Evolutionary conservation across 2,113 vertebrate genomes (phyloP).

Genomic region (Catagonus wagneri): DNA sequence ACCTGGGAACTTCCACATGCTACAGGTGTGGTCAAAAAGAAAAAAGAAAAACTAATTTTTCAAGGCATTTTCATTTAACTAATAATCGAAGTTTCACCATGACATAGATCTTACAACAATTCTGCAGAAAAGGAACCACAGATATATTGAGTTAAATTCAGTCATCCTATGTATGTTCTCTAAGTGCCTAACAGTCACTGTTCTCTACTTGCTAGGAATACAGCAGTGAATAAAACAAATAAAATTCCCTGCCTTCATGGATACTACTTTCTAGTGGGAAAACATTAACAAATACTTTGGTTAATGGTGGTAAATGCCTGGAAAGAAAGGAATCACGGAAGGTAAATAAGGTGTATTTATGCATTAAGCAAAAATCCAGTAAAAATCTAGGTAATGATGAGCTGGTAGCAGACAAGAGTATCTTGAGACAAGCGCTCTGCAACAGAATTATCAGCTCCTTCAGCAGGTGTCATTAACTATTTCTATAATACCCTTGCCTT

Average conservation of each 20-base stretch:
- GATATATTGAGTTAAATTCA: background rate
- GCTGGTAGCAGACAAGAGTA: background rate
- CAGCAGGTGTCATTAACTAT: background rate
- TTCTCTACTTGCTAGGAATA: background rate
- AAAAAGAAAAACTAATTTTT: background rate
- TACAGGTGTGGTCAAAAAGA: too few species aligned
- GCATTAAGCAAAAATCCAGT: background rate
- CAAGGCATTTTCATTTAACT: slow-evolving; percentile 44
- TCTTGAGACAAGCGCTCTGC: background rate
- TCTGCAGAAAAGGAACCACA: background rate
- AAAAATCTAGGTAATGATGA: background rate
- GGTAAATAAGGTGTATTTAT: background rate
- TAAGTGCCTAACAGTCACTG: background rate
- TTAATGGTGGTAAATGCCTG: background rate
- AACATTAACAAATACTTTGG: background rate
- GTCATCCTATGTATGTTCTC: background rate
- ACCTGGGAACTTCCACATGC: too few species aligned
- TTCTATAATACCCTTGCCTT: background rate
- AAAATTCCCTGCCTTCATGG: background rate
- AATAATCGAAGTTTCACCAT: background rate
- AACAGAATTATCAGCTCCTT: background rate
- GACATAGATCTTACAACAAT: background rate
- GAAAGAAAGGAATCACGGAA: background rate
- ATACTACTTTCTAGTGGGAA: background rate
- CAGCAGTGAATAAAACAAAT: background rate